Conservation (phyloP, 2,113 vertebrate genomes). For the Oryzias curvinotus region DNA sequence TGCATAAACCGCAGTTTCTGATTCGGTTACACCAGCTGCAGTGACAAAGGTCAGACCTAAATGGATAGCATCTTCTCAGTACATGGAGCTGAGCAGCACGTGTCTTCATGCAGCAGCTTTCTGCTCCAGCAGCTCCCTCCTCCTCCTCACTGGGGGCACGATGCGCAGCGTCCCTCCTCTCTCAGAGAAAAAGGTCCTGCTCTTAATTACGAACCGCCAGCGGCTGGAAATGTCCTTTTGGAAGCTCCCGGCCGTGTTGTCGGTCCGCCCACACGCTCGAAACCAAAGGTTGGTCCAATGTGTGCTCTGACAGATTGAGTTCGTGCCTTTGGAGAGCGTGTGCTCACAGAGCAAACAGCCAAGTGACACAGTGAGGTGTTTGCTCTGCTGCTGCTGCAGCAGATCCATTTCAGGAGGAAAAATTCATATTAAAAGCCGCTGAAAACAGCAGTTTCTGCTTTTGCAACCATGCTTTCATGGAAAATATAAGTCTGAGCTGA, state of each 20-base stretch:
- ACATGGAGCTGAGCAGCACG: neutral
- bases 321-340: too few species aligned
- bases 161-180: neutral
- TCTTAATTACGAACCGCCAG: slow-evolving; percentile 28
- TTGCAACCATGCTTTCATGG: too few species aligned
- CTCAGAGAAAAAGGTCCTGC: slow-evolving; percentile 12
- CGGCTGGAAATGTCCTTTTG: slow-evolving; percentile 13
- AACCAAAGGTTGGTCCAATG: neutral
- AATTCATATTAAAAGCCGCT: too few species aligned
- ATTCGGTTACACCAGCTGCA: neutral
- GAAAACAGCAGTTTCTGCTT: too few species aligned
- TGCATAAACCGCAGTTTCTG: too few species aligned
- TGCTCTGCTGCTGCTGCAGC: too few species aligned
- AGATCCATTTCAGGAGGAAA: too few species aligned
- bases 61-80: neutral
- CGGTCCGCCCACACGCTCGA: neutral
- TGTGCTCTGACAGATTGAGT: too few species aligned
- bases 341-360: too few species aligned
- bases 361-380: too few species aligned
- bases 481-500: too few species aligned
- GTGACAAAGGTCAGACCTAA: slow-evolving; percentile 3
- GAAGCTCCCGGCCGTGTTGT: slow-evolving; percentile 2
- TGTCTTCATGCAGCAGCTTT: slow-evolving; percentile 10
- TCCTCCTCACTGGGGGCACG: slow-evolving; percentile 1
- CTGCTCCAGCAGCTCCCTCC: slow-evolving; percentile 27